Conservation (phyloP, 2,797 vertebrate species). For the Notolabrus celidotus region DNA sequence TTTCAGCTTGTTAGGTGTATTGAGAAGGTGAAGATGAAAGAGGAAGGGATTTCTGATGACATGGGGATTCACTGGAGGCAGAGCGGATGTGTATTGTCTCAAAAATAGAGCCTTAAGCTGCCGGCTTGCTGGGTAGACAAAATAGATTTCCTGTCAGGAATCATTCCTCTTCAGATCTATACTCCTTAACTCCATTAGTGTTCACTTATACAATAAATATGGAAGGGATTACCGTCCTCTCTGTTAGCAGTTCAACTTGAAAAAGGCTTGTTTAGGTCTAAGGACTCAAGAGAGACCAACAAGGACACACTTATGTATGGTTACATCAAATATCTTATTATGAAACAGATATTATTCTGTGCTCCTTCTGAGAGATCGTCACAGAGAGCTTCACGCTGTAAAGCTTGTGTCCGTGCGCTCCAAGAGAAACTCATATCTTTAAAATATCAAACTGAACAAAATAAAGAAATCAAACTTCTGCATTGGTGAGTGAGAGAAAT, state of each 20-base stretch:
- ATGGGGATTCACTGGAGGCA: constrained; percentile 50
- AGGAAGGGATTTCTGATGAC: constrained; percentile 68
- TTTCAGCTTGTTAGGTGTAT: constrained; percentile 69
- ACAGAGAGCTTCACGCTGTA: too few species aligned
- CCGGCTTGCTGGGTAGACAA: constrained; percentile 60
- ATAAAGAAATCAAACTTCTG: too few species aligned
- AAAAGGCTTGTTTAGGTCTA: constrained; percentile 9
- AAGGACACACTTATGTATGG: background rate
- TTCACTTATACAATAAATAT: constrained; percentile 64
- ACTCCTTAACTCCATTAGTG: constrained; percentile 61
- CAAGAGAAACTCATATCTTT: background rate
- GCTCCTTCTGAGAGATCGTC: too few species aligned
- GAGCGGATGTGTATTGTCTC: constrained; percentile 60
- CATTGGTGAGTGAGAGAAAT: too few species aligned
- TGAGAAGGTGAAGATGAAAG: constrained; percentile 62
- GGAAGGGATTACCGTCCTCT: constrained; percentile 38
- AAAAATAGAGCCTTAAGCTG: constrained; percentile 70
- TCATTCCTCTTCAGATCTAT: constrained; percentile 62
- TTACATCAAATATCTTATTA: background rate
- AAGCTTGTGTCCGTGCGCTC: background rate
- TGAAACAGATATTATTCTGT: too few species aligned
- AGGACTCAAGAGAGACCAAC: background rate
- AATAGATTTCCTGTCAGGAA: constrained; percentile 75
- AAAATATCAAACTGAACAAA: background rate
- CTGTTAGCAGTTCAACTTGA: constrained; percentile 47